Conservation (phyloP, 2,797 vertebrate species). For the Amniataba percoides region DNA sequence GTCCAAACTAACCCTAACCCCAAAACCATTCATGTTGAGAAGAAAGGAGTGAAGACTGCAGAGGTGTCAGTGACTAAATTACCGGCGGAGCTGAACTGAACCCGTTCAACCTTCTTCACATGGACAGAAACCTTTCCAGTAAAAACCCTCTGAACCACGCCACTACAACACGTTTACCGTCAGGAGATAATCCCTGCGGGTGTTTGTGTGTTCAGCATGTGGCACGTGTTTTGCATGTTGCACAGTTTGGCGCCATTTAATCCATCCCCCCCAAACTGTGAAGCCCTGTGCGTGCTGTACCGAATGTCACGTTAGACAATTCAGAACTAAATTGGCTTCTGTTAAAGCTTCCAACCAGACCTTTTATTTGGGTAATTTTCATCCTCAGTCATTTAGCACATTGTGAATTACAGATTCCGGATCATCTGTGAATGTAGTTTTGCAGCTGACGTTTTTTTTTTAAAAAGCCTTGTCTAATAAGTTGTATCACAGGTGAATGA, state of each 20-base stretch:
- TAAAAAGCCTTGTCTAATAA: not conserved
- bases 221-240: conserved; percentile 65
- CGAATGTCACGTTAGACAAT: conserved; percentile 43
- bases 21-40: not conserved
- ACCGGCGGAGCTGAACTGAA: conserved; percentile 8
- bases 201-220: conserved; percentile 52
- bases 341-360: conserved; percentile 40
- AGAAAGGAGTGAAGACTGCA: not conserved
- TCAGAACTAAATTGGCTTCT: conserved; percentile 48
- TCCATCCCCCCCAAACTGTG: conserved; percentile 36
- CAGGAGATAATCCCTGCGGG: conserved; percentile 36
- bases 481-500: not conserved
- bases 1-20: too few species aligned
- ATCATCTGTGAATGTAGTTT: conserved; percentile 22
- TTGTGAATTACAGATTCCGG: conserved; percentile 1
- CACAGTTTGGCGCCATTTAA: conserved; percentile 52
- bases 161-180: conserved; percentile 22
- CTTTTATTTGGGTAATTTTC: conserved; percentile 44
- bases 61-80: not conserved
- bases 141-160: conserved; percentile 7
- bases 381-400: conserved; percentile 18
- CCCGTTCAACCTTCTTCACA: not conserved
- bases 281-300: conserved; percentile 50
- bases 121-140: not conserved
- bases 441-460: too few species aligned